Percentiles rank a stretch among this genome's conserved stretches.
Evolutionary conservation across 2,113 vertebrate genomes (phyloP).

Genomic region (Microtus ochrogaster): DNA sequence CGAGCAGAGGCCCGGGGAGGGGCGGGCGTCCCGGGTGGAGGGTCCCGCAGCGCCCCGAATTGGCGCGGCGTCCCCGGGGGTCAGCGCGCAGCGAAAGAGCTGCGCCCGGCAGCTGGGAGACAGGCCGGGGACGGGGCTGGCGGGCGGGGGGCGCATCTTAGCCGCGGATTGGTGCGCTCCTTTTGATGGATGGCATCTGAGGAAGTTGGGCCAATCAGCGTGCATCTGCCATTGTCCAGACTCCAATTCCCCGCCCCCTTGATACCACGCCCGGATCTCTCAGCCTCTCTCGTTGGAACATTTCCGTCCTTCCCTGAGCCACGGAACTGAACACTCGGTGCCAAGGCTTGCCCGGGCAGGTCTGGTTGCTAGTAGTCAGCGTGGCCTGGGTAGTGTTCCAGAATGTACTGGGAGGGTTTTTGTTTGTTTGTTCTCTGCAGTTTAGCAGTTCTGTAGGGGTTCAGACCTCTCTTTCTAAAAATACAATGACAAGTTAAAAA

Average conservation of each 20-base stretch:
- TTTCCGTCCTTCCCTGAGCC: neutral
- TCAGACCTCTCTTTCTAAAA: conserved; percentile 20
- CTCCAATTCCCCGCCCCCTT: neutral
- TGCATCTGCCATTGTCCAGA: neutral
- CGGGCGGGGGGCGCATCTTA: neutral
- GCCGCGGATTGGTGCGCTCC: conserved; percentile 58
- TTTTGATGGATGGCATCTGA: conserved; percentile 23
- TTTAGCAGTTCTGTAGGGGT: neutral
- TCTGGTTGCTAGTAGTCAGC: neutral
- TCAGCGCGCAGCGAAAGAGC: neutral
- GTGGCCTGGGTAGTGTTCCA: neutral
- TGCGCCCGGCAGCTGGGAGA: fast-evolving
- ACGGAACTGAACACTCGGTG: fast-evolving
- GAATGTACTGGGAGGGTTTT: conserved; percentile 48
- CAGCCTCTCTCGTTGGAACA: conserved; percentile 46
- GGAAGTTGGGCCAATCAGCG: conserved; percentile 57
- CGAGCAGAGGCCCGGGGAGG: conserved; percentile 77
- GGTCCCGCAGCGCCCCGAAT: conserved; percentile 27
- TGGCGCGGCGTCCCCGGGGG: fast-evolving
- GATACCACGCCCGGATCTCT: neutral
- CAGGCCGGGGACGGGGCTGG: conserved; percentile 17
- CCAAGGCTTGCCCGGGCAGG: neutral
- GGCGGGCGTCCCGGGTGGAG: conserved; percentile 25
- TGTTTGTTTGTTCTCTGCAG: neutral
- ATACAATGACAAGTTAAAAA: neutral